Percentiles rank a stretch among this genome's conserved stretches.
phyloP scores from a whole-genome alignment of 2,113 vertebrate genomes.

The Gallinago jamesoni region DNA sequence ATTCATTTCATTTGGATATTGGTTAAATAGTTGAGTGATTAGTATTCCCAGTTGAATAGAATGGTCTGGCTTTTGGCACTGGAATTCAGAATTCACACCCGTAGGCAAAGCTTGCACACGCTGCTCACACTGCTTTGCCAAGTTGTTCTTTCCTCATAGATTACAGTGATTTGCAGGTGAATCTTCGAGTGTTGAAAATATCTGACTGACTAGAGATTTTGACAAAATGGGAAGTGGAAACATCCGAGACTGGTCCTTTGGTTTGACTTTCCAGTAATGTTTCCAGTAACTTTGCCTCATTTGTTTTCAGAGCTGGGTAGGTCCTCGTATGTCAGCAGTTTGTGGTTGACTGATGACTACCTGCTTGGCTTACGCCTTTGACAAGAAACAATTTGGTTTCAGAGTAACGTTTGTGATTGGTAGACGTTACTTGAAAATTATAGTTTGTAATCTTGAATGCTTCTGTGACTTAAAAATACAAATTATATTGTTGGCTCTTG shows the following conservation, averaged over 20 bases:
- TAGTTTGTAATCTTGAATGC: neutral
- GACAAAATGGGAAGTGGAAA: neutral
- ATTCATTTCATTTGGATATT: neutral
- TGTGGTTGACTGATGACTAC: slow-evolving; percentile 39
- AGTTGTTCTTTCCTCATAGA: neutral
- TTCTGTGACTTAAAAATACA: slow-evolving; percentile 13
- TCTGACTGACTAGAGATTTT: neutral
- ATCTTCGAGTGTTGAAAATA: neutral
- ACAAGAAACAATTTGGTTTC: neutral
- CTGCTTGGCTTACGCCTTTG: slow-evolving; percentile 12
- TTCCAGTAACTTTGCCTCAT: neutral
- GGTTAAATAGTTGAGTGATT: neutral
- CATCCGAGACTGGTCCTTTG: neutral
- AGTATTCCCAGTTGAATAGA: neutral
- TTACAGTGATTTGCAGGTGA: neutral
- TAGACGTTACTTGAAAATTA: neutral
- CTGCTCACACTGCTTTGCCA: neutral
- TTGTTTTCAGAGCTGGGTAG: slow-evolving; percentile 10
- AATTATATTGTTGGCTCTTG: neutral
- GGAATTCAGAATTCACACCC: neutral
- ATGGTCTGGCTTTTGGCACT: neutral
- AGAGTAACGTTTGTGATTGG: neutral
- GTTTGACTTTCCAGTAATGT: slow-evolving; percentile 2
- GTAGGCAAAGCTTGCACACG: neutral
- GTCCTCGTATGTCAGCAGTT: slow-evolving; percentile 15